Evolutionary conservation across 1,140 invertebrate species (phyloP).

Genomic region (Drosophila setifemur): DNA sequence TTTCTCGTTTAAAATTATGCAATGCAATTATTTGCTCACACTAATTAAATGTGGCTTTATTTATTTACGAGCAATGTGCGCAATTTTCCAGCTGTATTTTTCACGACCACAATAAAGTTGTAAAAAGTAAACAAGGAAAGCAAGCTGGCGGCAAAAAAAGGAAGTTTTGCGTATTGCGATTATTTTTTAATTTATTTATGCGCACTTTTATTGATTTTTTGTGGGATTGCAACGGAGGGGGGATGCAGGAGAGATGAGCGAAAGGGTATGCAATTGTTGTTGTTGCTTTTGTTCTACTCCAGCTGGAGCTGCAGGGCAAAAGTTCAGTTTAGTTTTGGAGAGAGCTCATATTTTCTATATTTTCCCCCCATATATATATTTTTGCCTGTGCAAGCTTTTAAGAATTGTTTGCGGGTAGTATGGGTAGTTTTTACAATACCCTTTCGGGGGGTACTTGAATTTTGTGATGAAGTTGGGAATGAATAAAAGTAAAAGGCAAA

Average conservation of each 20-base stretch:
- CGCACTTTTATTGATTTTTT: constrained; percentile 14
- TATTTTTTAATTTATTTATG: constrained; percentile 37
- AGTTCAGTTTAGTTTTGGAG: constrained; percentile 14
- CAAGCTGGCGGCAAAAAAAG: constrained; percentile 3
- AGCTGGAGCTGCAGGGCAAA: not conserved
- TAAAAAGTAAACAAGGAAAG: constrained; percentile 24
- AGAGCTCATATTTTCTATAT: constrained; percentile 32
- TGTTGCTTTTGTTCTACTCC: constrained; percentile 6
- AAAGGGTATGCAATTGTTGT: not conserved
- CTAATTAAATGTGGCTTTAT: constrained; percentile 31
- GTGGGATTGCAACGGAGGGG: not conserved
- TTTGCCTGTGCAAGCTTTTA: constrained; percentile 60
- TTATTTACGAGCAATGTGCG: constrained; percentile 12
- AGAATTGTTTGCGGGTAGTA: constrained; percentile 45
- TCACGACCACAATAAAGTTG: constrained; percentile 25
- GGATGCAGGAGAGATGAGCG: not conserved
- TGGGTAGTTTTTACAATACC: not conserved
- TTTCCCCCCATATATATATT: constrained; percentile 18
- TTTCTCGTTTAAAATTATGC: constrained; percentile 6
- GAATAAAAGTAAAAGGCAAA: no score
- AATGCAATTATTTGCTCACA: constrained; percentile 6
- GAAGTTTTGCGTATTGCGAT: constrained; percentile 26
- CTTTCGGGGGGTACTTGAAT: no score
- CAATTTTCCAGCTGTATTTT: constrained; percentile 11
- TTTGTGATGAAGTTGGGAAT: constrained; percentile 3